Conservation (phyloP, 2,888 invertebrate species). For the Zhuqinia jingwanae region DNA sequence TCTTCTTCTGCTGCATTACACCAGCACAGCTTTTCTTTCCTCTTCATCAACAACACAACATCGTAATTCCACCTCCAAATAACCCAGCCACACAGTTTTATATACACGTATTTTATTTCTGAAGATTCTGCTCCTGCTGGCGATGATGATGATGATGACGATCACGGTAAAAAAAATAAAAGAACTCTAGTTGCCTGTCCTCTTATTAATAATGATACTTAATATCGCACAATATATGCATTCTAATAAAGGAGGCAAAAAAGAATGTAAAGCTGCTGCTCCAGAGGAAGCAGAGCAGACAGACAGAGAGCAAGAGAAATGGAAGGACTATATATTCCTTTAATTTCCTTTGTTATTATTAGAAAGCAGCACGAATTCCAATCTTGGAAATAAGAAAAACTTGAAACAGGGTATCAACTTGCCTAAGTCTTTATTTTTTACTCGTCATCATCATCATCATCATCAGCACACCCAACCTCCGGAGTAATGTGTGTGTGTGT, state of each 20-base stretch:
- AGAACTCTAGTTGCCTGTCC: neutral
- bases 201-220: constrained; percentile 35
- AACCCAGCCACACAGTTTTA: no score
- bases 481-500: constrained; percentile 11
- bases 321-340: constrained; percentile 13
- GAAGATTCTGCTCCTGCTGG: no score
- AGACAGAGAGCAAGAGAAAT: neutral
- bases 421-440: constrained; percentile 33
- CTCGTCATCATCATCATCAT: constrained; percentile 36
- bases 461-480: no score
- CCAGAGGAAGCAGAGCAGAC: no score
- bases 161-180: constrained; percentile 4
- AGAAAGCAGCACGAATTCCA: constrained; percentile 2
- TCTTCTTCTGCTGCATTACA: constrained; percentile 14
- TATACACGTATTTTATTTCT: no score
- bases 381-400: constrained; percentile 45
- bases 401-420: constrained; percentile 63
- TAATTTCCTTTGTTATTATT: constrained; percentile 42
- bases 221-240: constrained; percentile 21
- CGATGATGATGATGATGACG: neutral
- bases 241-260: neutral
- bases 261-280: neutral
- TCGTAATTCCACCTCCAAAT: constrained; percentile 1
- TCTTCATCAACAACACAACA: constrained; percentile 30
- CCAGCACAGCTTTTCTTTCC: no score